A percentile compares a stretch with the other conserved stretches of the same genome.
These are phyloP conservation scores for Esperia sulphurella DNA, from an alignment of 2,888 invertebrate species.

Conservation along the genomic window DNA sequence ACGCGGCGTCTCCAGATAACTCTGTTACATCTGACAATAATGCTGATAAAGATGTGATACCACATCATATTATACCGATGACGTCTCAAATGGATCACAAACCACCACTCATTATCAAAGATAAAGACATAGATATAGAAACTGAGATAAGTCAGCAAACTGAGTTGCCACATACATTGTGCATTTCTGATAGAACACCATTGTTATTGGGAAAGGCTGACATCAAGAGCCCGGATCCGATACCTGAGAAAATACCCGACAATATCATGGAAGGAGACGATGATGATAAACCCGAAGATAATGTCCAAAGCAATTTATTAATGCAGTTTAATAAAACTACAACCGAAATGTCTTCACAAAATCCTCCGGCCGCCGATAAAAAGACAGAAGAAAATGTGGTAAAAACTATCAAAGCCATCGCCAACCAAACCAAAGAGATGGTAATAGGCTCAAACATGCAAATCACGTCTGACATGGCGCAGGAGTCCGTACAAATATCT, in stretches of 20 bases:
- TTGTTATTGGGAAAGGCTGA: constrained; percentile 67
- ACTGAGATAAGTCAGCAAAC: constrained; percentile 73
- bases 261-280: constrained; percentile 72
- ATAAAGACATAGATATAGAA: constrained; percentile 72
- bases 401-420: constrained; percentile 76
- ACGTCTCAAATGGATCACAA: constrained; percentile 41
- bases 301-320: constrained; percentile 46
- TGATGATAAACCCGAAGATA: constrained; percentile 69
- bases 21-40: constrained; percentile 49
- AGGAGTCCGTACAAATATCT: constrained; percentile 82
- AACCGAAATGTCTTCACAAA: constrained; percentile 38
- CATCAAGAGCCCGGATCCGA: constrained; percentile 71
- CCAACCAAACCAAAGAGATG: constrained; percentile 77
- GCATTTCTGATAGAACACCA: constrained; percentile 60
- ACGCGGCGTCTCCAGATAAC: constrained; percentile 81
- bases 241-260: constrained; percentile 75
- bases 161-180: constrained; percentile 64
- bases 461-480: constrained; percentile 76
- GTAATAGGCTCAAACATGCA: constrained; percentile 78
- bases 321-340: constrained; percentile 53
- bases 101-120: constrained; percentile 28
- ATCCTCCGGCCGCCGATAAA: constrained; percentile 27
- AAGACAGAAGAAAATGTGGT: constrained; percentile 62
- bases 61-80: constrained; percentile 37
- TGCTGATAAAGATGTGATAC: constrained; percentile 33